A percentile compares a stretch with the other conserved stretches of the same genome.
Conservation (phyloP, 2,888 invertebrate genomes). For the Prenolepis imparis region DNA sequence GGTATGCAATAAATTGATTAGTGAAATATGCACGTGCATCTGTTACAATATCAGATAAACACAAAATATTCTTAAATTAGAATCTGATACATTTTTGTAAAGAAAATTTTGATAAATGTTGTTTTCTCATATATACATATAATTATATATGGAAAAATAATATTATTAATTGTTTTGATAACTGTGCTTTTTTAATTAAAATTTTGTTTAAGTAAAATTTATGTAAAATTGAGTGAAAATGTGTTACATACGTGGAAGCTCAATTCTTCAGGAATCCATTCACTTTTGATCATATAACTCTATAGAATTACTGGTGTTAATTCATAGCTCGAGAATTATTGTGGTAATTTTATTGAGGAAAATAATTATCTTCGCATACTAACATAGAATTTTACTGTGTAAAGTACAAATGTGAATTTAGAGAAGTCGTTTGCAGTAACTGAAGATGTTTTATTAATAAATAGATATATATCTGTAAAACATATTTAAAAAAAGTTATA, state of each 20-base stretch:
- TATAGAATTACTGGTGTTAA: slow-evolving; percentile 11
- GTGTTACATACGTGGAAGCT: slow-evolving; percentile 33
- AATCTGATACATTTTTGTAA: not conserved
- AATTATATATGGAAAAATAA: not conserved
- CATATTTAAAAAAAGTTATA: not conserved
- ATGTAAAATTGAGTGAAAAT: not conserved
- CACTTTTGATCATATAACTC: slow-evolving; percentile 5
- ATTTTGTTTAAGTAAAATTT: not conserved
- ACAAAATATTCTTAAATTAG: not conserved
- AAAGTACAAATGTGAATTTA: not conserved
- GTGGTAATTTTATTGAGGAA: not conserved
- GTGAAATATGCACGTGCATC: not conserved
- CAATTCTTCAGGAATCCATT: slow-evolving; percentile 19
- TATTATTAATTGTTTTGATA: not conserved
- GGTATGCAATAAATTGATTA: too few species aligned
- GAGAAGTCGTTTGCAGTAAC: not conserved
- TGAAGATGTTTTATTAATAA: slow-evolving; percentile 4
- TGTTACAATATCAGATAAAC: not conserved
- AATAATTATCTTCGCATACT: not conserved
- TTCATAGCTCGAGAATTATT: slow-evolving; percentile 7
- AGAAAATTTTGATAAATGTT: not conserved
- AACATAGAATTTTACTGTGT: not conserved
- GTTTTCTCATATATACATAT: not conserved
- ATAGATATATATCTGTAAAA: not conserved
- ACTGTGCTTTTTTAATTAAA: not conserved